Conservation (phyloP, 2,113 vertebrate species). For the Clarias gariepinus region DNA sequence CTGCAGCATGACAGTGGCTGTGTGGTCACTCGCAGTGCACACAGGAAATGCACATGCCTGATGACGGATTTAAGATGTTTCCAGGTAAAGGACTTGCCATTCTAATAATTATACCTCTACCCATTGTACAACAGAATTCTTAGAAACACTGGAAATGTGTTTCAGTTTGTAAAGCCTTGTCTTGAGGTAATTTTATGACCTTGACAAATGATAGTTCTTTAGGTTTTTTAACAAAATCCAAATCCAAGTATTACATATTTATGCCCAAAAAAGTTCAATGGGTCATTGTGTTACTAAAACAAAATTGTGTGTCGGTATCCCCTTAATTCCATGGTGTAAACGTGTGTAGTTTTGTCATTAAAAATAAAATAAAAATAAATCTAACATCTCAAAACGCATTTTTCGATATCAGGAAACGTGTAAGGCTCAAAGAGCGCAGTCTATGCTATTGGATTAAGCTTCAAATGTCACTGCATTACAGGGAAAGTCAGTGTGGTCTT, state of each 20-base stretch:
- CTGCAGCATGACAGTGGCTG: slow-evolving; percentile 4
- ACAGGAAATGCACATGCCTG: slow-evolving; percentile 39
- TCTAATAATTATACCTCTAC: slow-evolving; percentile 26
- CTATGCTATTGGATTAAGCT: neutral
- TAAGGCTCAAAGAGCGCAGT: neutral
- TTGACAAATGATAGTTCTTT: neutral
- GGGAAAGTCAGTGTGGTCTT: slow-evolving; percentile 40
- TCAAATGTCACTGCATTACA: neutral
- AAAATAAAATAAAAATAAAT: neutral
- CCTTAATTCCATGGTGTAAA: neutral
- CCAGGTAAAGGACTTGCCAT: slow-evolving; percentile 38
- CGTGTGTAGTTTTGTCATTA: neutral
- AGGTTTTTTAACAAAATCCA: neutral
- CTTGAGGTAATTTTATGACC: neutral
- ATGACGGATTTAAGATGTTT: slow-evolving; percentile 30
- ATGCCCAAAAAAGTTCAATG: too few species aligned
- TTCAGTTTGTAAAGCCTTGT: neutral
- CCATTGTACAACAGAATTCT: neutral
- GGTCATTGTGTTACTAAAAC: too few species aligned
- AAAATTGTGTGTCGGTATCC: neutral
- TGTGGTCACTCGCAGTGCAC: slow-evolving; percentile 45
- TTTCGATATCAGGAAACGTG: neutral
- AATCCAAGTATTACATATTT: neutral
- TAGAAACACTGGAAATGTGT: neutral
- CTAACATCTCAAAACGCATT: neutral